phyloP scores from a whole-genome alignment of 1,140 invertebrate genomes.

The Lordiphosa mommai region DNA sequence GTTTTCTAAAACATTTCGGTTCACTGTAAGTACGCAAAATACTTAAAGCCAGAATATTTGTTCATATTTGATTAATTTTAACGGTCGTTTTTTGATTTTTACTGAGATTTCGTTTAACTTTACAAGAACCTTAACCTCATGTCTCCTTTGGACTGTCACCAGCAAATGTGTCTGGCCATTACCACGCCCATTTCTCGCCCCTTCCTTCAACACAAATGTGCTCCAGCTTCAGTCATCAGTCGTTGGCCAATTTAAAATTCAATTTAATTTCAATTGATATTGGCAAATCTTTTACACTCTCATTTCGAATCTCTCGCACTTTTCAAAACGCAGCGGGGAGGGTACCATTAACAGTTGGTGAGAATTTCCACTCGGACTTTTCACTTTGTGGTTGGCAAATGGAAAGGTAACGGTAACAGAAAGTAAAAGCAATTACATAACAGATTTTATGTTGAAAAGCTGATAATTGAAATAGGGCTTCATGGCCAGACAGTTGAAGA shows the following conservation, averaged over 20 bases:
- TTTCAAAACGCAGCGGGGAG: constrained; percentile 50
- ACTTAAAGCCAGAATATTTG: too few relatives aligned
- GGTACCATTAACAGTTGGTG: constrained; percentile 44
- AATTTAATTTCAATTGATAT: constrained; percentile 74
- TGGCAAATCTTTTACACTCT: constrained; percentile 39
- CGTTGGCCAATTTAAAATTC: constrained; percentile 69
- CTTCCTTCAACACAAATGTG: constrained; percentile 13
- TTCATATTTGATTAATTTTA: too few relatives aligned
- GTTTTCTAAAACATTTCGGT: too few relatives aligned
- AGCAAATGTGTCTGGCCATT: constrained; percentile 32
- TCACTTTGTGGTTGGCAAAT: constrained; percentile 38
- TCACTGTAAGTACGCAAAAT: too few relatives aligned
- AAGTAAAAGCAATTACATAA: constrained; percentile 59
- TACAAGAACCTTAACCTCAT: too few relatives aligned
- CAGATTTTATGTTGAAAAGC: constrained; percentile 23
- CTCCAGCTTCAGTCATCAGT: constrained; percentile 3
- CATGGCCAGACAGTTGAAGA: constrained; percentile 36
- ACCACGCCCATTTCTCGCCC: constrained; percentile 14
- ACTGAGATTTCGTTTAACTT: too few relatives aligned
- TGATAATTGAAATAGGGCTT: constrained; percentile 67
- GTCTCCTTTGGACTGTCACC: constrained; percentile 38
- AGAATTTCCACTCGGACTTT: constrained; percentile 36
- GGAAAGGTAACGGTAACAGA: constrained; percentile 36
- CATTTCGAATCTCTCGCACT: background rate
- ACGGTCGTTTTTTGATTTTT: too few relatives aligned